Conservation (phyloP, 2,113 vertebrate species). For the Psilopsiagon aurifrons region DNA sequence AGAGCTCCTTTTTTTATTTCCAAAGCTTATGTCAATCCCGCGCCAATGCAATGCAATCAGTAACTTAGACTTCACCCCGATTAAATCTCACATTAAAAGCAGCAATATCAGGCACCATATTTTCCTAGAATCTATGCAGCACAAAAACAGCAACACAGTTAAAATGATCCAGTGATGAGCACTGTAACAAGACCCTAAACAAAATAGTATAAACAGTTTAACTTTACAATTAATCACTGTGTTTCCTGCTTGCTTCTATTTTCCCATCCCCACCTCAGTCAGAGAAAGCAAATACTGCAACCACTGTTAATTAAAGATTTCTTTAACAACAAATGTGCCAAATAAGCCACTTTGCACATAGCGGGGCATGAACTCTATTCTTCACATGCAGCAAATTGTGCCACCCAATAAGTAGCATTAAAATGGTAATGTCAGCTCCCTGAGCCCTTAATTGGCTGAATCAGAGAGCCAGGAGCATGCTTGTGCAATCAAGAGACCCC, state of each 20-base stretch:
- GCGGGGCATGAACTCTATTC: conserved; percentile 17
- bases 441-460: conserved; percentile 49
- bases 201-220: neutral
- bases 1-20: neutral
- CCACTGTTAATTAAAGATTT: conserved; percentile 51
- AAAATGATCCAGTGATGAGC: neutral
- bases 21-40: neutral
- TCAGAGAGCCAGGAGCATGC: neutral
- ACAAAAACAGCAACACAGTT: neutral
- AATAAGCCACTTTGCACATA: conserved; percentile 9
- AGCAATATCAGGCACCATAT: neutral
- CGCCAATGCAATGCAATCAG: neutral
- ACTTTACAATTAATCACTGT: conserved; percentile 23
- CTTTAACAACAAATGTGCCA: conserved; percentile 37
- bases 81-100: neutral
- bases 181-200: neutral
- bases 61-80: neutral
- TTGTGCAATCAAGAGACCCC: conserved; percentile 20
- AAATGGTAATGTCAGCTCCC: conserved; percentile 24
- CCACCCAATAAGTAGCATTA: conserved; percentile 25
- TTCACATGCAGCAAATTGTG: conserved; percentile 17
- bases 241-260: neutral
- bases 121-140: neutral
- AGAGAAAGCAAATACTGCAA: conserved; percentile 27
- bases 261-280: neutral